Percentiles rank a stretch among this genome's conserved stretches.
These are phyloP conservation scores for Sus cebifrons DNA, from an alignment of 2,797 vertebrate genomes.

Conservation along the genomic window DNA sequence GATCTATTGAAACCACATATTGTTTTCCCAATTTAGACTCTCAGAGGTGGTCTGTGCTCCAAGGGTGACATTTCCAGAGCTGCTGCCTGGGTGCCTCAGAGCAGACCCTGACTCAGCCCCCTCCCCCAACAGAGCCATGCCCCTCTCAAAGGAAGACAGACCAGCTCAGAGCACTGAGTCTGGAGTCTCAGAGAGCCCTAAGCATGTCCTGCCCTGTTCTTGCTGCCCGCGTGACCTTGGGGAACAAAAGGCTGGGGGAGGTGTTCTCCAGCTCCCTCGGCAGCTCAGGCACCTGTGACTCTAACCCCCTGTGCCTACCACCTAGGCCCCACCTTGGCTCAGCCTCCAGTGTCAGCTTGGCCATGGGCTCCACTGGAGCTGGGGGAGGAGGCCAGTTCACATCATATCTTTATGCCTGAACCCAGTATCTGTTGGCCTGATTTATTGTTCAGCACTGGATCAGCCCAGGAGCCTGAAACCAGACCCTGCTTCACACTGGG, in stretches of 20 bases:
- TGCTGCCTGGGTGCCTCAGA: not conserved
- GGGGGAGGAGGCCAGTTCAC: not conserved
- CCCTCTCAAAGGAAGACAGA: not conserved
- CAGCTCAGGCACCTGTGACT: not conserved
- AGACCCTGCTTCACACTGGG: not conserved
- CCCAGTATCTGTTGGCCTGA: not conserved
- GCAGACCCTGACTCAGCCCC: not conserved
- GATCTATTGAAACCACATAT: not conserved
- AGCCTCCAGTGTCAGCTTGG: not conserved
- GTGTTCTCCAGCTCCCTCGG: not conserved
- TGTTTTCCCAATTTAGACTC: not conserved
- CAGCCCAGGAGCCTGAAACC: not conserved
- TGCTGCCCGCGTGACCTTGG: not conserved
- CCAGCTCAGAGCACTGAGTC: not conserved
- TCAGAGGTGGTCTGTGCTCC: not conserved
- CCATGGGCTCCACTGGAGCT: not conserved
- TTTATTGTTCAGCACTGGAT: not conserved
- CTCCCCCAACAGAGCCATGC: not conserved
- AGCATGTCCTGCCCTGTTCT: not conserved
- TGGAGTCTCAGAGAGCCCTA: not conserved
- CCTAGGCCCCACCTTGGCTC: no score
- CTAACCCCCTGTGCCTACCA: accelerated
- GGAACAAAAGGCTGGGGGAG: not conserved
- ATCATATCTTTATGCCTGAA: not conserved
- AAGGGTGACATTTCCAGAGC: not conserved